Conservation (phyloP, 2,888 invertebrate species). For the Agonum fuliginosum region DNA sequence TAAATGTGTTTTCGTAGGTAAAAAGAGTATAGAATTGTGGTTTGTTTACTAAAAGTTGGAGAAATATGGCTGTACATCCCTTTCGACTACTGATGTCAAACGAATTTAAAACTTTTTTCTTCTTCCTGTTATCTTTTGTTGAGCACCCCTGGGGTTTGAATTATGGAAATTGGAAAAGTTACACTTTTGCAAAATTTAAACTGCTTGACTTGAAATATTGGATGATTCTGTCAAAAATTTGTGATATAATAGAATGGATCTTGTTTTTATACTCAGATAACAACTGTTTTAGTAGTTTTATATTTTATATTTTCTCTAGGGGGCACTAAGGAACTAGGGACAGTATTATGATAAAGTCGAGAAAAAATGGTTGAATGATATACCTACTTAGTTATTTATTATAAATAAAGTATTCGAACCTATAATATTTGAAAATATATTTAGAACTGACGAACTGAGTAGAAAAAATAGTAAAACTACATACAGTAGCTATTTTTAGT, state of each 20-base stretch:
- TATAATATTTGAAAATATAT: too few species aligned
- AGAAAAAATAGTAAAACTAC: too few species aligned
- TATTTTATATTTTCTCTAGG: background rate
- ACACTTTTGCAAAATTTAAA: constrained; percentile 42
- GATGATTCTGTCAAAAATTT: constrained; percentile 29
- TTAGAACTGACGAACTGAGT: too few species aligned
- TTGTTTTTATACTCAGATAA: background rate
- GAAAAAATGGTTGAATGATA: too few species aligned
- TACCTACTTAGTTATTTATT: too few species aligned
- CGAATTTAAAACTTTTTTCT: constrained; percentile 30
- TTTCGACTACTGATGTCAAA: constrained; percentile 27
- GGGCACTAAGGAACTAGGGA: background rate
- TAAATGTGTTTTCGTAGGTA: constrained; percentile 42
- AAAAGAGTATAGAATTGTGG: constrained; percentile 3
- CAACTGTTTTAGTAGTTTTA: background rate
- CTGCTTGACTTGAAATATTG: constrained; percentile 40
- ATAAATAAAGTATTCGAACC: too few species aligned
- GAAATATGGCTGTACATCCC: constrained; percentile 38
- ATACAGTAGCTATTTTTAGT: too few species aligned
- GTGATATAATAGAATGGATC: constrained; percentile 14
- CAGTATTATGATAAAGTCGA: too few species aligned
- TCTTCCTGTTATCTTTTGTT: constrained; percentile 38
- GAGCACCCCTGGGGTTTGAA: constrained; percentile 32
- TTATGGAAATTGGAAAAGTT: constrained; percentile 51
- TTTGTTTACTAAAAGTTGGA: constrained; percentile 40